Base-by-base conservation (phyloP, 2,797 vertebrate genomes). In the Anabas testudineus region DNA sequence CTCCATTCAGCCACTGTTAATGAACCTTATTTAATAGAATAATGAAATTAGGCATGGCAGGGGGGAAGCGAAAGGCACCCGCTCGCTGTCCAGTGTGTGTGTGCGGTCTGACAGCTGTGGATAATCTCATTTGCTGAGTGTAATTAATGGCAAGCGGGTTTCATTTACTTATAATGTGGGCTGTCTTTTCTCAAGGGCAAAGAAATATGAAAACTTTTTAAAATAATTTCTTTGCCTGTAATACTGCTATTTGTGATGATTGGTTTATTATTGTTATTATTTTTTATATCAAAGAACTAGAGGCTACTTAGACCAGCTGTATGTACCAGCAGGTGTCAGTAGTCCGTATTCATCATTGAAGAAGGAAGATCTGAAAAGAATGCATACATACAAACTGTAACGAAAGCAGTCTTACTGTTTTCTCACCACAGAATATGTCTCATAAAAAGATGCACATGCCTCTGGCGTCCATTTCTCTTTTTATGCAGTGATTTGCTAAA, bases 171-270 rank as follows among this genome's bases (percentile, higher is more conserved):
- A 53, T 76, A 84, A 78, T 72, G 59, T 69, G 54, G 48, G 74
- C 66, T 63, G 83, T 76, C 83, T 81, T 88, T 88, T 65, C 84
- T 87, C 84, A 91, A 91, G 90, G 88, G 78, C 86, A 85, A 81
- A 83, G 78, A 82, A 71, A 74, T 61, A n/a, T 19, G n/a, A 34
- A 80, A 84, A 86, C 73, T 66, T 75, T 78, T 30, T 21, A 26
- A n/a, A 56, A 60, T 39, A 5, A 59, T 55, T 62, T 58, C 60
- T 19, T 62, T 5, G 0, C 2, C 49, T 9, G 49, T 10, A 12
- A 18, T 26, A 13, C 28, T 14, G n/a, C 64, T 28, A 49, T 46
- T 55, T 36, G 18, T 73, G 66, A 51, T 5, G 15, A 62, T 63
- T 46, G n/a, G 36, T 19, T 42, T 8, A 18, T 45, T 43, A 36